Evolutionary conservation across 2,797 vertebrate species (phyloP).

Genomic region (Philypnodon macrostomus): DNA sequence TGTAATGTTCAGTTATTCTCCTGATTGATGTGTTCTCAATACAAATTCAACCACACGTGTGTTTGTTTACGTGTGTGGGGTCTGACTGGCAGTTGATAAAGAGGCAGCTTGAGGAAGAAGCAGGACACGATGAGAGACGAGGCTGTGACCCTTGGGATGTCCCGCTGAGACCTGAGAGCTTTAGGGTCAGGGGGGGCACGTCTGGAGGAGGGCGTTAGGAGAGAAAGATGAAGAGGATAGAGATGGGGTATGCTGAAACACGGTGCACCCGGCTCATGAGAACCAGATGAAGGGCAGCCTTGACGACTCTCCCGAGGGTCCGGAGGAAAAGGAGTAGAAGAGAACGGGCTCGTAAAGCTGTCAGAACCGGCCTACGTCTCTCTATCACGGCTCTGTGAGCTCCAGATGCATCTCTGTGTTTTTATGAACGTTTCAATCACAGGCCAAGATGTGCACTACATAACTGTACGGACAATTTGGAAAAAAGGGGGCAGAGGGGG

Average conservation of each 20-base stretch:
- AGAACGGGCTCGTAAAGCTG: slow-evolving; percentile 71
- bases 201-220: slow-evolving; percentile 21
- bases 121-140: slow-evolving; percentile 60
- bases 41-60: slow-evolving; percentile 5
- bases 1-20: too few species aligned
- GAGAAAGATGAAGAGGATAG: slow-evolving; percentile 22
- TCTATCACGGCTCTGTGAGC: slow-evolving; percentile 59
- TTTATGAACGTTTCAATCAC: slow-evolving; percentile 49
- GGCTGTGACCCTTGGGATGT: slow-evolving; percentile 50
- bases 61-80: slow-evolving; percentile 34
- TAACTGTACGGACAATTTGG: slow-evolving; percentile 43
- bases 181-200: slow-evolving; percentile 36
- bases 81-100: slow-evolving; percentile 42
- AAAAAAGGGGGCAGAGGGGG: too few species aligned
- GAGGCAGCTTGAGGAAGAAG: slow-evolving; percentile 35
- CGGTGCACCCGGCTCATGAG: slow-evolving; percentile 61
- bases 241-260: slow-evolving; percentile 46
- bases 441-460: slow-evolving; percentile 45
- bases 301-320: slow-evolving; percentile 65
- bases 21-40: background rate
- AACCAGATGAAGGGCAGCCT: slow-evolving; percentile 74
- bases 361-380: slow-evolving; percentile 59
- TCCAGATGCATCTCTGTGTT: slow-evolving; percentile 46
- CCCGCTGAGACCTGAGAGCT: slow-evolving; percentile 58
- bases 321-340: slow-evolving; percentile 58